A percentile compares a stretch with the other conserved stretches of the same genome.
Evolutionary conservation across 1,140 invertebrate genomes (phyloP).

Genomic region (Dolichoris vasculosae): DNA sequence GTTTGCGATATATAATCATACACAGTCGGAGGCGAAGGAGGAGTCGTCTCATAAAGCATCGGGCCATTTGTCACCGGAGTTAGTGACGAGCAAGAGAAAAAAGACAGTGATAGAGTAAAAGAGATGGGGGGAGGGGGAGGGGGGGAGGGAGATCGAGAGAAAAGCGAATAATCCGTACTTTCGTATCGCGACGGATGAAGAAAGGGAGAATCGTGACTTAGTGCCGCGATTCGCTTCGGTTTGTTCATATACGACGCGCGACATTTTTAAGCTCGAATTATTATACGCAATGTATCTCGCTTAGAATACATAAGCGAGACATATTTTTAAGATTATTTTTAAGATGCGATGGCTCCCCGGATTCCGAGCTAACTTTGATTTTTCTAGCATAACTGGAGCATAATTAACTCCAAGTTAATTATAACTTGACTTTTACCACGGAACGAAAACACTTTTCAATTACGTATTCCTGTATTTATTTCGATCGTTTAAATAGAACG

Average conservation of each 20-base stretch:
- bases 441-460: no score
- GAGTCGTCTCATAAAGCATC: conserved; percentile 63
- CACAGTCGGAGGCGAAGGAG: conserved; percentile 53
- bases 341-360: no score
- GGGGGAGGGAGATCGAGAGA: background rate
- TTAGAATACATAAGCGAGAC: background rate
- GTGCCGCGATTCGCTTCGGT: background rate
- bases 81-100: conserved; percentile 58
- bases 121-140: background rate
- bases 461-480: no score
- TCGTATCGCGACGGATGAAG: conserved; percentile 18
- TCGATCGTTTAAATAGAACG: no score
- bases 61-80: conserved; percentile 63
- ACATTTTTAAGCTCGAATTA: conserved; percentile 48
- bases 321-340: background rate
- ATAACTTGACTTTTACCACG: no score
- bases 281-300: conserved; percentile 10
- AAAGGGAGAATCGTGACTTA: conserved; percentile 47
- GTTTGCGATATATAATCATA: background rate
- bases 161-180: conserved; percentile 11
- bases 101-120: conserved; percentile 17
- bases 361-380: no score
- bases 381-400: no score
- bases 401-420: no score
- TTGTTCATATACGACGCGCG: background rate